Percentiles rank a stretch among this genome's conserved stretches.
Evolutionary conservation across 1,140 invertebrate genomes (phyloP).

Genomic region (Mesaphorura yosii): DNA sequence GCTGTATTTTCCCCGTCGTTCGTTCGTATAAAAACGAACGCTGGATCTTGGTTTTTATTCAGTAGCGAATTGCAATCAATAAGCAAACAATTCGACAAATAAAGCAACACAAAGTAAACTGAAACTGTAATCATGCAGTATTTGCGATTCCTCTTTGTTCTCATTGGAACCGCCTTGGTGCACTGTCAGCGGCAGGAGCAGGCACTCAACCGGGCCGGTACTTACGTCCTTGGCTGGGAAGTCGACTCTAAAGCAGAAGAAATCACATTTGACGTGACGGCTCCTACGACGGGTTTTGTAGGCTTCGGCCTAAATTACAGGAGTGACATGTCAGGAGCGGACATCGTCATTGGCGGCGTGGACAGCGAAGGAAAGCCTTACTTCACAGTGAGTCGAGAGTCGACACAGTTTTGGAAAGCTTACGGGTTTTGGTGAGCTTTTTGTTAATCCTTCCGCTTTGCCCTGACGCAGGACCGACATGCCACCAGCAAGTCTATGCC

Average conservation of each 20-base stretch:
- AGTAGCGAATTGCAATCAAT: too few relatives aligned
- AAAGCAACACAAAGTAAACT: too few relatives aligned
- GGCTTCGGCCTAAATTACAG: conserved; percentile 5
- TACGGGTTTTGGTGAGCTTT: neutral
- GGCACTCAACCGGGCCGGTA: too few relatives aligned
- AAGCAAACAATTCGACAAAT: too few relatives aligned
- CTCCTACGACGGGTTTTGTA: conserved; percentile 10
- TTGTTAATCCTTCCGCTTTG: neutral
- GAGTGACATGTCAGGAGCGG: conserved; percentile 7
- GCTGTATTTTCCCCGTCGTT: too few relatives aligned
- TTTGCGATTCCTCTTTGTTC: too few relatives aligned
- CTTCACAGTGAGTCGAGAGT: conserved; percentile 10
- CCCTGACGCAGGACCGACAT: conserved; percentile 43
- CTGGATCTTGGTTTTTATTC: too few relatives aligned
- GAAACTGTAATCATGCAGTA: too few relatives aligned
- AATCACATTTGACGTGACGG: conserved; percentile 16
- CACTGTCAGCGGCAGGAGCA: too few relatives aligned
- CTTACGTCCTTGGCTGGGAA: conserved; percentile 2
- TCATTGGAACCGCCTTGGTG: too few relatives aligned
- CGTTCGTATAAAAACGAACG: too few relatives aligned
- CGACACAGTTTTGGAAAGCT: neutral
- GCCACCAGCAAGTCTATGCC: conserved; percentile 51
- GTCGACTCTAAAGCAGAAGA: neutral
- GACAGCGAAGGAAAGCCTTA: conserved; percentile 10
- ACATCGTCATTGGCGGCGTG: conserved; percentile 22